These are phyloP conservation scores for Podotricha telesiphe DNA, from an alignment of 2,888 invertebrate genomes.

Conservation along the genomic window DNA sequence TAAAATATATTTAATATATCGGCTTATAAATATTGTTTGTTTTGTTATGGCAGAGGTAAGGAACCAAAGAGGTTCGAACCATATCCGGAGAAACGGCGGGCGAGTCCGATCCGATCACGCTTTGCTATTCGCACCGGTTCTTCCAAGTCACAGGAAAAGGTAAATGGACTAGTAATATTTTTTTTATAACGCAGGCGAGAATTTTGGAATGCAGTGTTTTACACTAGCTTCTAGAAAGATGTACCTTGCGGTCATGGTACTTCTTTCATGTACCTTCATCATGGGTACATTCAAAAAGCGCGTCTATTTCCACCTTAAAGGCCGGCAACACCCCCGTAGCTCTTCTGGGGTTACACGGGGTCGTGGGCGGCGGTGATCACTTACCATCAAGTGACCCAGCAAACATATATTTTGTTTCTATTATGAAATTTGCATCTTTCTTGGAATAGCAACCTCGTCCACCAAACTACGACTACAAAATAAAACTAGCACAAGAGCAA, in stretches of 20 bases:
- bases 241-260: too few species aligned
- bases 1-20: too few species aligned
- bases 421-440: not conserved
- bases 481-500: constrained; percentile 78
- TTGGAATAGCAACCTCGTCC: constrained; percentile 43
- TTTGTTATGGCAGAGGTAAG: constrained; percentile 24
- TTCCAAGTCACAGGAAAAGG: constrained; percentile 45
- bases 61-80: constrained; percentile 53
- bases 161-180: constrained; percentile 22
- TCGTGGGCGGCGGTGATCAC: too few species aligned
- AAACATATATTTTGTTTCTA: not conserved
- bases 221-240: too few species aligned
- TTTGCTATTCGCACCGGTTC: constrained; percentile 42
- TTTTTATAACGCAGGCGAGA: too few species aligned
- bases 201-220: too few species aligned
- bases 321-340: too few species aligned
- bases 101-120: constrained; percentile 43
- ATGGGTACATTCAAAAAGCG: too few species aligned
- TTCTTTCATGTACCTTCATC: too few species aligned
- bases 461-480: constrained; percentile 74
- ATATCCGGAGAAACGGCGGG: constrained; percentile 50
- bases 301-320: too few species aligned
- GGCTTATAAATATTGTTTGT: not conserved
- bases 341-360: too few species aligned
- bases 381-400: too few species aligned